A percentile compares a stretch with the other conserved stretches of the same genome.
Evolutionary conservation across 2,797 vertebrate genomes (phyloP).

Genomic region (Alectoris magna): DNA sequence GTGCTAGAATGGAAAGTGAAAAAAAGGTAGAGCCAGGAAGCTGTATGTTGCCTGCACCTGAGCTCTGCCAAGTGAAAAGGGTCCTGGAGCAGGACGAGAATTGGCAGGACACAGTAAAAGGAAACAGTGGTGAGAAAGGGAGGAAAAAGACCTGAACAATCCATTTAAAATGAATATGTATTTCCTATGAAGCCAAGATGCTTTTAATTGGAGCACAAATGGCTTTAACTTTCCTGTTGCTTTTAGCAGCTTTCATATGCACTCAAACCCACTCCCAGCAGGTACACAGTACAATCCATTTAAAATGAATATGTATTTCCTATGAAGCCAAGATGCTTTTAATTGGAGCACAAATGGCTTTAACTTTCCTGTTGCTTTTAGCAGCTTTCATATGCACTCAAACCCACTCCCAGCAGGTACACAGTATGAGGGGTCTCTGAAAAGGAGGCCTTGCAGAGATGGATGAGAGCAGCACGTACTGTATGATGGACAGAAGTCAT

Average conservation of each 20-base stretch:
- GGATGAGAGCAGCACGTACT: not conserved
- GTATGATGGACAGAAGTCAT: not conserved
- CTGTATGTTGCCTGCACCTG: not conserved
- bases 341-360: not conserved
- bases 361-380: not conserved
- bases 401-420: not conserved
- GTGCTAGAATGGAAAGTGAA: not conserved
- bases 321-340: not conserved
- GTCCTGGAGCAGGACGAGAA: not conserved
- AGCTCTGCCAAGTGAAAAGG: not conserved
- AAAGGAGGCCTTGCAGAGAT: not conserved
- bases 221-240: not conserved
- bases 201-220: not conserved
- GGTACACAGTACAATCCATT: not conserved
- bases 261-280: fast-evolving
- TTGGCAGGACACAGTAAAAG: not conserved
- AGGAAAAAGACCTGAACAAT: not conserved
- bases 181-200: not conserved
- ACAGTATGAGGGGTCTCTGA: not conserved
- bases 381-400: not conserved
- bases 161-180: not conserved
- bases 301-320: not conserved
- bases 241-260: not conserved
- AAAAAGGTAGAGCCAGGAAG: not conserved
- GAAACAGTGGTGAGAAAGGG: not conserved